Percentiles rank a stretch among this genome's conserved stretches.
Evolutionary conservation across 2,797 vertebrate species (phyloP).

Genomic region (Intellagama lesueurii): DNA sequence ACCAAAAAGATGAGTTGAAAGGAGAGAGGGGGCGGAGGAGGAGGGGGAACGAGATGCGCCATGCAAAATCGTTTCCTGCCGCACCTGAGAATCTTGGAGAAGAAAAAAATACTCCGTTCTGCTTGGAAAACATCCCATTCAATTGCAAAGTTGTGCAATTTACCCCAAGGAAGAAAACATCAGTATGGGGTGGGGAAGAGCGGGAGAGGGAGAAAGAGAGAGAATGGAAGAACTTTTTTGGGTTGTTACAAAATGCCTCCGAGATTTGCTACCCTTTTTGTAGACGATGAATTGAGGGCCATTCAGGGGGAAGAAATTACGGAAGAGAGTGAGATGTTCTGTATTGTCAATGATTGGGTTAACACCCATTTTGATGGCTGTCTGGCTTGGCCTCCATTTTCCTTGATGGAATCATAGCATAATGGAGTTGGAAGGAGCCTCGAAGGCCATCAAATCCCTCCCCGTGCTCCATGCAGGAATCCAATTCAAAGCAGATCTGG

Average conservation of each 20-base stretch:
- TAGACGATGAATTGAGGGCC: no score
- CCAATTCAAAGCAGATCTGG: not conserved
- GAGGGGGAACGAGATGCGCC: conserved; percentile 42
- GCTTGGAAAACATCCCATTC: conserved; percentile 49
- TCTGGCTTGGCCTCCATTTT: no score
- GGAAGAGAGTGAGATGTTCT: no score
- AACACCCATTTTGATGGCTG: no score
- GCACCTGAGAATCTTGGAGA: conserved; percentile 50
- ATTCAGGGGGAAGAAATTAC: not conserved
- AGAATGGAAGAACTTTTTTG: not conserved
- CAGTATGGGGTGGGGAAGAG: accelerated
- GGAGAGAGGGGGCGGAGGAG: not conserved
- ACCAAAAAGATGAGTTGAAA: not conserved
- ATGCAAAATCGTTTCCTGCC: conserved; percentile 62
- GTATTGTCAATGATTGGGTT: no score
- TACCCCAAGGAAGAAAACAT: conserved; percentile 23
- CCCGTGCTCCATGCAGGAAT: not conserved
- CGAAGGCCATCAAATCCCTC: not conserved
- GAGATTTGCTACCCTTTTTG: not conserved
- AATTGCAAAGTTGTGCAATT: conserved; percentile 54
- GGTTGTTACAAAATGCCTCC: no score
- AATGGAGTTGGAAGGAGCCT: not conserved
- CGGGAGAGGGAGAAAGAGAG: not conserved
- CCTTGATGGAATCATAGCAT: not conserved
- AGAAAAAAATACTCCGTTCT: conserved; percentile 50